Conservation (phyloP, 1,140 invertebrate species). For the Octopus sinensis region DNA sequence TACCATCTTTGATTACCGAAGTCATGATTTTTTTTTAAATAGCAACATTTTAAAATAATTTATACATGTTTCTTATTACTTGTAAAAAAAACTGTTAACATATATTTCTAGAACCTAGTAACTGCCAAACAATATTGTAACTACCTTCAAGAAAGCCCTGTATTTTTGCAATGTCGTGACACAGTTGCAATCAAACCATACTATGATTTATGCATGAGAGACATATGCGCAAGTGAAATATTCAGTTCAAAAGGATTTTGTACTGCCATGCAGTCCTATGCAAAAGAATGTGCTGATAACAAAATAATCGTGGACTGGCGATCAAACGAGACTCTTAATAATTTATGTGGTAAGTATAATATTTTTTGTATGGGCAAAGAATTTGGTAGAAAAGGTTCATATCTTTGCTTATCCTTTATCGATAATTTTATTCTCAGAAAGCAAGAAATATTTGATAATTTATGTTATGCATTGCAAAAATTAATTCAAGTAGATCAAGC, state of each 20-base stretch:
- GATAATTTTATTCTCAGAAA: no score
- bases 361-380: not conserved
- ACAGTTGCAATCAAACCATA: not conserved
- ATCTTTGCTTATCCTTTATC: no score
- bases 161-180: not conserved
- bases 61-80: no score
- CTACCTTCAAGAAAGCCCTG: not conserved
- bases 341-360: not conserved
- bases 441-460: no score
- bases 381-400: no score
- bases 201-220: not conserved
- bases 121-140: not conserved
- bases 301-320: not conserved
- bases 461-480: no score
- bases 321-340: not conserved
- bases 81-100: no score
- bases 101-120: not conserved
- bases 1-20: no score
- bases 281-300: conserved; percentile 2
- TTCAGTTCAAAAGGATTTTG: not conserved
- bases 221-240: not conserved
- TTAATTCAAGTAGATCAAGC: no score
- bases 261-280: not conserved
- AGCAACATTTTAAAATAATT: no score
- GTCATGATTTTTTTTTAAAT: no score